Evolutionary conservation across 2,113 vertebrate species (phyloP), one percentile per base, ranked within the genome.

Genomic region (Martes martes): DNA sequence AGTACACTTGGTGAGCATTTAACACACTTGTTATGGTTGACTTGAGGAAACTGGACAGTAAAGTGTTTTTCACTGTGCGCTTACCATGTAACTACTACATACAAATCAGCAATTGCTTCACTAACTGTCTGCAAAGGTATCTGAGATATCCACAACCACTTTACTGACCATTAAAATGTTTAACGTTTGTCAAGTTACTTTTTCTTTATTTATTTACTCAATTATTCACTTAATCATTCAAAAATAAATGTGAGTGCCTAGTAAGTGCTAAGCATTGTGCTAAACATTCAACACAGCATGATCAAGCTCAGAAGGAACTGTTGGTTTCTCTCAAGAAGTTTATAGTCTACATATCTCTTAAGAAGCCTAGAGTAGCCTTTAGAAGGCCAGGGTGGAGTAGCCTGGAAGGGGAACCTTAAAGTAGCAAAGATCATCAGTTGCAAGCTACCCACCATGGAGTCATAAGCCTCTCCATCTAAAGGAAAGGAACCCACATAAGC

Each of bases 401-500:
- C 42, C 2, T 24, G 10, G 61, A 92, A 96, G 63, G 57, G 24
- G 42, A 65, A 89, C 14, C n/a, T 57, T 88, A 79, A 81, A 88
- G 55, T 69, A 91, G 45, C 31, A 31, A 95, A 79, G n/a, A 76
- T 76, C 33, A 96, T 52, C 89, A n/a, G 28, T 47, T 71, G 36
- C 52, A 93, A 88, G 67, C 7, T 50, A 78, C 36, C 78, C 55
- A 95, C 47, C 23, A 78, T 39, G 52, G 52, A 59, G 28, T 42
- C 81, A 95, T 83, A 96, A 91, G 82, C 87, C 74, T 67, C 94
- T 55, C 88, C 89, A 74, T 45, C 28, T 76, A 84, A 84, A 94
- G 84, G 88, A 97, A 97, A 96, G 87, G 85, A 95, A 95, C 33
- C 81, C 73, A 89, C 55, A 96, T 2, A 85, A 98, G 87, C 69